Evolutionary conservation across 2,888 invertebrate species (phyloP), one percentile per base, ranked within the genome.

Genomic region (Phragmatobia fuliginosa): DNA sequence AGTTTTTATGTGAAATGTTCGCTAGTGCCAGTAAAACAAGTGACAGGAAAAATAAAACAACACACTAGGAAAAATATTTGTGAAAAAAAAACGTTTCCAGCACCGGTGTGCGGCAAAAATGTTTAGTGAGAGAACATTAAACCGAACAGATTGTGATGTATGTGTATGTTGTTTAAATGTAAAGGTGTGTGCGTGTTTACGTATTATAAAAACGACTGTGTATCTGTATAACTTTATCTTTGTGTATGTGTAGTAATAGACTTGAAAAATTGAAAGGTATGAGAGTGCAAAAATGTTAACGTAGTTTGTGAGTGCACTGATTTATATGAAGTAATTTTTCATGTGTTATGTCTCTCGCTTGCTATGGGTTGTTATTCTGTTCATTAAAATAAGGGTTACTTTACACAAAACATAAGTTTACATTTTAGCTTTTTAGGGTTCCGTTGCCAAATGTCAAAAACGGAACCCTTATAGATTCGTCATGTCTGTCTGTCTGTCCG

Each of bases 21-120:
- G 77, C 69, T 75, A 66, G 63, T 72, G 66, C 70, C 63, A 70
- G 72, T 81, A 77, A 77, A 81, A 81, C 81, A 79, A 69, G 72
- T 79, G 79, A 70, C 73, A 68, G 65, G 10, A 45, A 60, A 75
- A 80, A 79, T 74, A 80, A 74, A 81, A 77, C 65, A 73, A 58
- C 56, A 68, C 21, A 64, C 52, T 70, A 38, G 65, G 68, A 71
- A 80, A 80, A 79, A 74, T 74, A 75, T 79, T 74, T 72, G 79
- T 61, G 0, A 66, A 69, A 79, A 79, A 75, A 81, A 75, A 68
- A 58, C 71, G 52, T 56, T 62, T n/a, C 62, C 56, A 56, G 62
- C 41, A 60, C 41, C 52, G 67, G 62, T 73, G 64, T 52, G 70
- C 61, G 68, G 25, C 36, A 31, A 60, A 58, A 74, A 78, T 72